A percentile compares a stretch with the other conserved stretches of the same genome.
phyloP scores from a whole-genome alignment of 2,888 invertebrate genomes.

The Malthinus flaveolus region DNA sequence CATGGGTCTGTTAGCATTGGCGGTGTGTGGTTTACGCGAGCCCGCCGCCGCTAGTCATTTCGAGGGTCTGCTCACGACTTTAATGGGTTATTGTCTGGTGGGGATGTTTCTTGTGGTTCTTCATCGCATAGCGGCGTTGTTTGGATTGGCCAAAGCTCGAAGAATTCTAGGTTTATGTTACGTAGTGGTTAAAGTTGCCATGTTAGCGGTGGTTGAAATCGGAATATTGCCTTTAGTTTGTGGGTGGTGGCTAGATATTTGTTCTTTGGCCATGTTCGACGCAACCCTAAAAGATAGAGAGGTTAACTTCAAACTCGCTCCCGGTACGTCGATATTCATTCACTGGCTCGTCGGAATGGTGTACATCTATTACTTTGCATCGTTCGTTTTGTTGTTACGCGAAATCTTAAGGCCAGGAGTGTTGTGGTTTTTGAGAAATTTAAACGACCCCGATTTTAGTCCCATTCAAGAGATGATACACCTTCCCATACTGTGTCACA shows the following conservation, averaged over 20 bases:
- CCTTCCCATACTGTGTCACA: constrained; percentile 87
- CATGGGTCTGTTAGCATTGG: constrained; percentile 85
- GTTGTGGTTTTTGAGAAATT: constrained; percentile 95
- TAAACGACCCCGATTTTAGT: constrained; percentile 99
- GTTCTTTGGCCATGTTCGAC: constrained; percentile 90
- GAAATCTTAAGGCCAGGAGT: constrained; percentile 97
- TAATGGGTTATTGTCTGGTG: constrained; percentile 92
- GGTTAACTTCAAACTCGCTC: constrained; percentile 84
- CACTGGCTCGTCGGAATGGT: constrained; percentile 99
- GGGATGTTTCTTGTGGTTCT: constrained; percentile 80
- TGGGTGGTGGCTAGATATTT: constrained; percentile 99
- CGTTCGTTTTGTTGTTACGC: constrained; percentile 87
- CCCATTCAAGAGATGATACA: constrained; percentile 99
- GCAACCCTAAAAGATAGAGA: constrained; percentile 87
- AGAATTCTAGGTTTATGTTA: constrained; percentile 90
- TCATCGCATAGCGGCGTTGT: constrained; percentile 80
- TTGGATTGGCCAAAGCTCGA: constrained; percentile 79
- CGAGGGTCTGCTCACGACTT: constrained; percentile 88
- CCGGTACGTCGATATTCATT: constrained; percentile 96
- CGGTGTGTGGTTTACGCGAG: constrained; percentile 68
- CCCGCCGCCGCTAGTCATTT: constrained; percentile 80
- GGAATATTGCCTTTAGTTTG: constrained; percentile 95
- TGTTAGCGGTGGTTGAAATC: constrained; percentile 95
- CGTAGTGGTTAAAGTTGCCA: constrained; percentile 87
- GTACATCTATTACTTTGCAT: constrained; percentile 98